Evolutionary conservation across 2,113 vertebrate species (phyloP).

Genomic region (Etheostoma spectabile): DNA sequence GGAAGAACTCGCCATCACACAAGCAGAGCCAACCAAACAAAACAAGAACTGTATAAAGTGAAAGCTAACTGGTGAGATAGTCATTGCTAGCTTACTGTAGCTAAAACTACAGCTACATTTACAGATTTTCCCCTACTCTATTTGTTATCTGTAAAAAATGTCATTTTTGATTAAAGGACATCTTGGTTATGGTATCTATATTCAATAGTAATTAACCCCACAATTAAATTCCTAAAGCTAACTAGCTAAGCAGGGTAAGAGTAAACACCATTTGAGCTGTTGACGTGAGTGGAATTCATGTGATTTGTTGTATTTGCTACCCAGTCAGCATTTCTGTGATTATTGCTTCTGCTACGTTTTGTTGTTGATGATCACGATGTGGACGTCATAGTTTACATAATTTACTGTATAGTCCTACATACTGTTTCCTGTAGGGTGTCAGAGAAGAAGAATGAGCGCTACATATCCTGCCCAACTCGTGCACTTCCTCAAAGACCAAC

Average conservation of each 20-base stretch:
- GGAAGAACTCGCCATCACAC: not conserved
- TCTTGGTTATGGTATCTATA: not conserved
- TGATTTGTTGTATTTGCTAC: not conserved
- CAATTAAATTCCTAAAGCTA: not conserved
- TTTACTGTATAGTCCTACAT: not conserved
- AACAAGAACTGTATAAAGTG: not conserved
- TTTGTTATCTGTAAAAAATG: not conserved
- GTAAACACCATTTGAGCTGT: not conserved
- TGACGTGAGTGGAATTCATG: not conserved
- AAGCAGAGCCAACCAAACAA: too few species aligned
- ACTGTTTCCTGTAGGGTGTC: constrained; percentile 64
- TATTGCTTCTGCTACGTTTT: not conserved
- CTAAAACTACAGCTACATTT: not conserved
- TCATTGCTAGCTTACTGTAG: not conserved
- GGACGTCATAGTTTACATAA: not conserved
- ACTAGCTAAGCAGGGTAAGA: not conserved
- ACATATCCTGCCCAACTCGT: constrained; percentile 75
- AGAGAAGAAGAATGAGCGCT: constrained; percentile 78
- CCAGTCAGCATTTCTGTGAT: not conserved
- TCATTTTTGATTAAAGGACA: not conserved
- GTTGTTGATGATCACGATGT: not conserved
- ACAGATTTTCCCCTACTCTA: not conserved
- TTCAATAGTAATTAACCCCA: not conserved
- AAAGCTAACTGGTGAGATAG: not conserved
- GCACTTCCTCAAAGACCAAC: constrained; percentile 65